Evolutionary conservation across 2,113 vertebrate species (phyloP).

Genomic region (Oxyruncus cristatus): DNA sequence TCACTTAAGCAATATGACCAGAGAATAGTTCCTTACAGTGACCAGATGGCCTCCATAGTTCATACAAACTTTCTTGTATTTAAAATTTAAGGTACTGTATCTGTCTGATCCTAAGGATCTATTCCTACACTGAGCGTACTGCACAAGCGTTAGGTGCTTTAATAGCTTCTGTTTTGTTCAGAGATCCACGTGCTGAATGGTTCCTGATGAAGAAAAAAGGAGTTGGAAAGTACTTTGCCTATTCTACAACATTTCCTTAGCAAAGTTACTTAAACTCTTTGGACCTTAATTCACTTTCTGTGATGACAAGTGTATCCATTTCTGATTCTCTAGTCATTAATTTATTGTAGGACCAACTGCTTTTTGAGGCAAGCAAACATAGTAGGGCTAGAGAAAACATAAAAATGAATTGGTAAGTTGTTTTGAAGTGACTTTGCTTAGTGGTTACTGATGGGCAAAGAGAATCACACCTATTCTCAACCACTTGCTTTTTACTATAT

Average conservation of each 20-base stretch:
- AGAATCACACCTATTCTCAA: not conserved
- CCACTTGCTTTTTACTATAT: not conserved
- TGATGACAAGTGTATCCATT: not conserved
- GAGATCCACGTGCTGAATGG: not conserved
- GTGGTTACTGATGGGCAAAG: not conserved
- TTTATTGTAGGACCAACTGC: not conserved
- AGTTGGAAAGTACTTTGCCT: not conserved
- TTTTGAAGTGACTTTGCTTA: not conserved
- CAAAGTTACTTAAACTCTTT: not conserved
- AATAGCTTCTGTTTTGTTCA: not conserved
- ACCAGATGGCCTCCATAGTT: not conserved
- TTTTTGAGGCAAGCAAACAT: not conserved
- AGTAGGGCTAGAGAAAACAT: rapidly evolving
- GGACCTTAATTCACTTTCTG: not conserved
- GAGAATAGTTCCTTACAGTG: not conserved
- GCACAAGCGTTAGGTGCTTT: not conserved
- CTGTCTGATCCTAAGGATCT: not conserved
- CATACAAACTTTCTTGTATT: not conserved
- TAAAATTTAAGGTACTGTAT: not conserved
- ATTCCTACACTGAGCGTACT: not conserved
- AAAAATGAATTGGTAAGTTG: not conserved
- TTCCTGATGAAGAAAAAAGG: not conserved
- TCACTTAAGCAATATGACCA: not conserved
- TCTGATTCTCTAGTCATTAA: not conserved
- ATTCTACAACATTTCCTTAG: not conserved